Evolutionary conservation across 2,113 vertebrate species (phyloP).

Genomic region (Galbula dea): DNA sequence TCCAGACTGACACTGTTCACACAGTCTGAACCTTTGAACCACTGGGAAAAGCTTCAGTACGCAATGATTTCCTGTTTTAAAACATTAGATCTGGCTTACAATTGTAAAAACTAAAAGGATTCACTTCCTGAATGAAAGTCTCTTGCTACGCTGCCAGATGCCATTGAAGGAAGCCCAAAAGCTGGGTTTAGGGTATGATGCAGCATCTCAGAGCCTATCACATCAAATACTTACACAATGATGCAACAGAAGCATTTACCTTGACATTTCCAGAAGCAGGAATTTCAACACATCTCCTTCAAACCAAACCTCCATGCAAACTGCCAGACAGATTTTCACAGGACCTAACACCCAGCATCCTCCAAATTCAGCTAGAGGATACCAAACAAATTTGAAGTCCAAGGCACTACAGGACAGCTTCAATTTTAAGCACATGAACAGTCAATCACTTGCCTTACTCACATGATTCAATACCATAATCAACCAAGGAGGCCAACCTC

Average conservation of each 20-base stretch:
- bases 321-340: not conserved
- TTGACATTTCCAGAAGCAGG: not conserved
- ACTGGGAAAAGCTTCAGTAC: not conserved
- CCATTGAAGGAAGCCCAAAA: not conserved
- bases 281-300: not conserved
- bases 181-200: not conserved
- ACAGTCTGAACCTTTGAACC: not conserved
- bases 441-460: not conserved
- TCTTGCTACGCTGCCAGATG: not conserved
- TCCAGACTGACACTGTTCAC: not conserved
- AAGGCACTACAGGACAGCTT: not conserved
- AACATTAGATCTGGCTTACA: not conserved
- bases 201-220: not conserved
- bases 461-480: not conserved
- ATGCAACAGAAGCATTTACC: not conserved
- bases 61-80: not conserved
- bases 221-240: rapidly evolving
- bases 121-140: not conserved
- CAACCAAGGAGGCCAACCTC: not conserved
- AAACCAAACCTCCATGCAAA: not conserved
- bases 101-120: not conserved
- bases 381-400: not conserved
- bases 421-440: not conserved
- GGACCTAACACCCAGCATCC: not conserved
- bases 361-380: not conserved